phyloP scores from a whole-genome alignment of 2,113 vertebrate genomes.

The Otis tarda region DNA sequence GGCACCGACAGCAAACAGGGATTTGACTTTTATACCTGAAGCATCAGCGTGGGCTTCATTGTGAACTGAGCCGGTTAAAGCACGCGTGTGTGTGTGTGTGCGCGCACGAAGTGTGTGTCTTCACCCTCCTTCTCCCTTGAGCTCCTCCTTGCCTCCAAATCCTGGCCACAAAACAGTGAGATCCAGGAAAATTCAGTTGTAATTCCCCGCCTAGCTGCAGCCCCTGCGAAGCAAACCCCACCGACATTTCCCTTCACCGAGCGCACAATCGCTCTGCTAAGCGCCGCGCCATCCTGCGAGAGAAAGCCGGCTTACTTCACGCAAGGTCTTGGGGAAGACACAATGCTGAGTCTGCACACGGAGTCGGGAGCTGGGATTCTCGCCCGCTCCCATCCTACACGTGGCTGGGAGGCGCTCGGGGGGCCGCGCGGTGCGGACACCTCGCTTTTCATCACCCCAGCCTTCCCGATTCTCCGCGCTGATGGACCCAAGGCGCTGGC shows the following conservation, averaged over 20 bases:
- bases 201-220: neutral
- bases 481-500: rapidly evolving
- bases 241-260: rapidly evolving
- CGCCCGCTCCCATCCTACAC: neutral
- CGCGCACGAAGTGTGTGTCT: rapidly evolving
- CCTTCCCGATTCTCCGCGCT: rapidly evolving
- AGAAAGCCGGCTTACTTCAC: neutral
- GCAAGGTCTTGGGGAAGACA: slow-evolving; percentile 21
- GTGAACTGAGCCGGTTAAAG: neutral
- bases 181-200: neutral
- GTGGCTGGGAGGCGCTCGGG: rapidly evolving
- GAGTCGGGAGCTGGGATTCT: neutral
- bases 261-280: neutral
- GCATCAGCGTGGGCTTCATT: neutral
- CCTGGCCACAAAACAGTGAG: neutral
- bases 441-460: rapidly evolving
- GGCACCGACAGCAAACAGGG: neutral
- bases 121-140: neutral
- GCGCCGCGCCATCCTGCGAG: neutral
- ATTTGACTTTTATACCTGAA: neutral
- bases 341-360: neutral
- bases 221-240: neutral
- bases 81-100: rapidly evolving
- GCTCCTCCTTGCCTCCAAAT: neutral
- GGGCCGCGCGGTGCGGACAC: rapidly evolving